Conservation (phyloP, 2,888 invertebrate genomes). For the Incurvaria masculella region DNA sequence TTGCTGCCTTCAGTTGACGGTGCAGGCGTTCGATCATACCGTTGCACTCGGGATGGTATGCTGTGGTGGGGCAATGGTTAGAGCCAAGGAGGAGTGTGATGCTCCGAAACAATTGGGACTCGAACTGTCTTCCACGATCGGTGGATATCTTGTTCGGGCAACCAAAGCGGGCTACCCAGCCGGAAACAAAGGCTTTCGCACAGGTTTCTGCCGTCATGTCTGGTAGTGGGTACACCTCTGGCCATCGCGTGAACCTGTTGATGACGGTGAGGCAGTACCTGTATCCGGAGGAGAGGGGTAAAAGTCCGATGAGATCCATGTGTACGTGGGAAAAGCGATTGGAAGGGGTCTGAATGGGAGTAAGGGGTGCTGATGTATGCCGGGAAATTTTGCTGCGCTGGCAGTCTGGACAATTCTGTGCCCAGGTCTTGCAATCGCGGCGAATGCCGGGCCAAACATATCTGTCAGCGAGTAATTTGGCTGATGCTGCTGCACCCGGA, state of each 20-base stretch:
- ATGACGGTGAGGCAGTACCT: slow-evolving; percentile 20
- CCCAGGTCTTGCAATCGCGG: slow-evolving; percentile 24
- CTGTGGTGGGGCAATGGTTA: too few relatives aligned
- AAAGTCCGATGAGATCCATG: slow-evolving; percentile 23
- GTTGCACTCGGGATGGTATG: slow-evolving; percentile 28
- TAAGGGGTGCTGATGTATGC: slow-evolving; percentile 21
- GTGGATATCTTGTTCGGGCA: slow-evolving; percentile 25
- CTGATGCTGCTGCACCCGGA: slow-evolving; percentile 1
- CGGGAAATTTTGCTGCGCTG: slow-evolving; percentile 24
- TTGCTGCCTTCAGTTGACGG: slow-evolving; percentile 28
- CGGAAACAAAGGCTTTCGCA: slow-evolving; percentile 22
- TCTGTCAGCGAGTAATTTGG: slow-evolving; percentile 20
- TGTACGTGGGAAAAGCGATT: slow-evolving; percentile 24
- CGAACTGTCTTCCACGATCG: slow-evolving; percentile 29
- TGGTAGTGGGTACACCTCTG: slow-evolving; percentile 25
- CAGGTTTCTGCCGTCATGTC: slow-evolving; percentile 28
- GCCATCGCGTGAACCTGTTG: slow-evolving; percentile 29
- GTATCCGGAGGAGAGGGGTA: slow-evolving; percentile 15
- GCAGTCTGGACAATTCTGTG: slow-evolving; percentile 22
- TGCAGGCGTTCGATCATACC: slow-evolving; percentile 32
- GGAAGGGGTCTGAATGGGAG: slow-evolving; percentile 17
- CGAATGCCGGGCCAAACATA: slow-evolving; percentile 30
- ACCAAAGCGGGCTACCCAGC: slow-evolving; percentile 35
- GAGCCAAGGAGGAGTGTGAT: too few relatives aligned
- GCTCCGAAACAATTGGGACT: slow-evolving; percentile 16